phyloP scores from a whole-genome alignment of 2,113 vertebrate genomes.

The Gavia stellata region DNA sequence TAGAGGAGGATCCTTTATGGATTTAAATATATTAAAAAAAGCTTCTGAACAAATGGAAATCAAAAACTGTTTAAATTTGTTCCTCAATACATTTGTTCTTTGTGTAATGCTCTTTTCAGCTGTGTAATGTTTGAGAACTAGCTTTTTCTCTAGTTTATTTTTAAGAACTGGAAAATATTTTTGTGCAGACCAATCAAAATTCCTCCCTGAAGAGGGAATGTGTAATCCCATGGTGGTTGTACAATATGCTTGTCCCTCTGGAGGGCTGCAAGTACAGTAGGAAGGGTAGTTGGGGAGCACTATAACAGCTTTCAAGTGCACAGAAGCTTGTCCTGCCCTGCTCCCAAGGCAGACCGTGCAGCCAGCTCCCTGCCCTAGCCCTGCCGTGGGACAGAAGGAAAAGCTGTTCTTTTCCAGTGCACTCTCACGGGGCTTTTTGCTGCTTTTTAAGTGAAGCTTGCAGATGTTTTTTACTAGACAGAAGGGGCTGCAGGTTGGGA shows the following conservation, averaged over 20 bases:
- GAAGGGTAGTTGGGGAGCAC: neutral
- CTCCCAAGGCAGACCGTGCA: neutral
- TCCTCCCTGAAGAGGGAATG: neutral
- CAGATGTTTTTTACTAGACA: neutral
- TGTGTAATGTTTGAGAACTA: neutral
- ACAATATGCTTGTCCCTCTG: neutral
- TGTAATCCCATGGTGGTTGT: neutral
- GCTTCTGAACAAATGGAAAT: neutral
- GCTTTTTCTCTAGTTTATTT: neutral
- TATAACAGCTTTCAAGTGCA: neutral
- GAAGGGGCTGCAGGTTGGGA: constrained; percentile 50
- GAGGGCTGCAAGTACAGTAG: neutral
- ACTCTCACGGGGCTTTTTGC: neutral
- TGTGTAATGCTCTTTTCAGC: neutral
- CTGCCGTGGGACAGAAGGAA: neutral
- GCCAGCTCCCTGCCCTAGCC: neutral
- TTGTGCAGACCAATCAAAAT: neutral
- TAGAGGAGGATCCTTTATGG: neutral
- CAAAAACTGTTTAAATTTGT: neutral
- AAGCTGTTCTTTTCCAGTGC: neutral
- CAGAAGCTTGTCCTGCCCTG: neutral
- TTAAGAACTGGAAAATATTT: neutral
- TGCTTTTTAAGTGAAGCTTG: constrained; percentile 8
- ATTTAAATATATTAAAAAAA: neutral
- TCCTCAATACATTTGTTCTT: neutral